Percentiles rank a stretch among this genome's conserved stretches.
Conservation (phyloP, 1,140 invertebrate species). For the Papilio helenus region DNA sequence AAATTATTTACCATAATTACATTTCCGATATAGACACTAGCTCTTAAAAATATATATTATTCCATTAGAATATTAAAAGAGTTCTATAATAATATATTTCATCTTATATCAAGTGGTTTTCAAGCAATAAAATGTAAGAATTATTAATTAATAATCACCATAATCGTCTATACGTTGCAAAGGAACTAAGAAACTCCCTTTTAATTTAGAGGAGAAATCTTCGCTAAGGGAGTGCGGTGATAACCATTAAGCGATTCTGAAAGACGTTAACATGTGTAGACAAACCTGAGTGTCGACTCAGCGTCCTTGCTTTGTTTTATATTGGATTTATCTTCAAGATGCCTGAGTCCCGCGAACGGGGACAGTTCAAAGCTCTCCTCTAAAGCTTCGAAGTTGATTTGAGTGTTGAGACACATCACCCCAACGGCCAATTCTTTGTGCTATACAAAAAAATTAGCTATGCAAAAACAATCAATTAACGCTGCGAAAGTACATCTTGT, state of each 20-base stretch:
- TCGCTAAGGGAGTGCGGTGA: too few species aligned
- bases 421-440: conserved; percentile 83
- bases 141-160: too few species aligned
- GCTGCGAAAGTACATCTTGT: too few species aligned
- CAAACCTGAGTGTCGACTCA: conserved; percentile 47
- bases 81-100: background rate
- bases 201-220: conserved; percentile 17
- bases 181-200: too few species aligned
- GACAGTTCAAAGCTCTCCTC: conserved; percentile 87
- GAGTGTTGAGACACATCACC: conserved; percentile 86
- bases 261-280: background rate
- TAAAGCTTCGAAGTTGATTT: conserved; percentile 85
- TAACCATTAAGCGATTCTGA: too few species aligned
- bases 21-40: background rate
- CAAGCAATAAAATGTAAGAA: too few species aligned
- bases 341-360: conserved; percentile 85
- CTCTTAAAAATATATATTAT: background rate
- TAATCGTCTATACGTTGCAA: too few species aligned
- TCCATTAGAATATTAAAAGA: background rate
- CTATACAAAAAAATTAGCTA: conserved; percentile 45
- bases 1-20: background rate
- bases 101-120: background rate
- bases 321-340: conserved; percentile 50
- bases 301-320: conserved; percentile 35
- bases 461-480: background rate